phyloP scores from a whole-genome alignment of 2,113 vertebrate genomes.

The Melanocharis versteri region DNA sequence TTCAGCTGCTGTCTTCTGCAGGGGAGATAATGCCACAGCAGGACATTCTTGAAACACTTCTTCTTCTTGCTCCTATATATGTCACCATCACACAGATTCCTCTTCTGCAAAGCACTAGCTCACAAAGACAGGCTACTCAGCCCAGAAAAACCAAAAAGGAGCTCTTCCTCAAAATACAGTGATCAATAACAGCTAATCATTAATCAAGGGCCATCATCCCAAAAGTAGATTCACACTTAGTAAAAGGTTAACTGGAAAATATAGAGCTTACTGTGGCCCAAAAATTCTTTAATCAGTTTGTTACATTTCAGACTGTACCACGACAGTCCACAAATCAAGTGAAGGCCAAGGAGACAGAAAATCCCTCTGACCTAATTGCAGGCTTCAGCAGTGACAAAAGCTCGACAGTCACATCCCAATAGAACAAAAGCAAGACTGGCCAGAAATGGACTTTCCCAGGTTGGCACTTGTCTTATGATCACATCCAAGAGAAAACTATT shows the following conservation, averaged over 20 bases:
- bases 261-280: not conserved
- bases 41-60: not conserved
- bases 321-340: not conserved
- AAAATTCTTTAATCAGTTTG: not conserved
- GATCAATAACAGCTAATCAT: not conserved
- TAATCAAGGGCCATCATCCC: not conserved
- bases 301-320: not conserved
- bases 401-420: not conserved
- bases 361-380: not conserved
- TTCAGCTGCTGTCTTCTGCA: slow-evolving; percentile 13
- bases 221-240: not conserved
- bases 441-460: not conserved
- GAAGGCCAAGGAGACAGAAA: slow-evolving; percentile 4
- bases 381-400: not conserved
- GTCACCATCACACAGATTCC: not conserved
- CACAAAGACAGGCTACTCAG: not conserved
- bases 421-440: not conserved
- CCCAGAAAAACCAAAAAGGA: not conserved
- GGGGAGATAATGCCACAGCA: slow-evolving; percentile 28
- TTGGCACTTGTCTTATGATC: not conserved
- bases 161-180: not conserved
- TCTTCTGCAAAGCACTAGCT: not conserved
- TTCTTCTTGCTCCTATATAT: not conserved
- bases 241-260: slow-evolving; percentile 16
- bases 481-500: not conserved